These are phyloP conservation scores for Hemichromis elongatus DNA, from an alignment of 2,113 vertebrate genomes.

Conservation along the genomic window DNA sequence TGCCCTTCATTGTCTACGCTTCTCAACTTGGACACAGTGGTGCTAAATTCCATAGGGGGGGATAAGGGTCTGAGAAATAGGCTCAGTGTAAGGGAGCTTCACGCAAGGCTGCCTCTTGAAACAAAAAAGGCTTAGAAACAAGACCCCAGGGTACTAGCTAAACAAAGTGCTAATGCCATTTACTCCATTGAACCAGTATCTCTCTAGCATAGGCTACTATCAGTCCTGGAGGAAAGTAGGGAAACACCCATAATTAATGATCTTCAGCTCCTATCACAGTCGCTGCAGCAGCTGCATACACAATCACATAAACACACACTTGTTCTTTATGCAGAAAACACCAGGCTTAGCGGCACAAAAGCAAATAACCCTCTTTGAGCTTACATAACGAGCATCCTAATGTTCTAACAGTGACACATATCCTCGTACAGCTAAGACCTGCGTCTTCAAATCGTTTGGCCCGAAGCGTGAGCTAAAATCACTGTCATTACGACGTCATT, in stretches of 20 bases:
- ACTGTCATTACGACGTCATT: conserved; percentile 29
- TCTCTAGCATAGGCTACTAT: conserved; percentile 28
- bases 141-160: conserved; percentile 44
- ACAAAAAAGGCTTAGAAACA: conserved; percentile 59
- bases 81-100: conserved; percentile 36
- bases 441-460: conserved; percentile 17
- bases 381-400: conserved; percentile 33
- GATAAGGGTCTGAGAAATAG: conserved; percentile 42
- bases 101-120: conserved; percentile 58
- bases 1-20: background rate
- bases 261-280: conserved; percentile 24
- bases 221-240: conserved; percentile 47
- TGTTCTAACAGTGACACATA: conserved; percentile 19
- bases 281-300: background rate
- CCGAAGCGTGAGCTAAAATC: conserved; percentile 16
- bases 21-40: conserved; percentile 22
- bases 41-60: conserved; percentile 34
- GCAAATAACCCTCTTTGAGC: conserved; percentile 47
- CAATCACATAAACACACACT: background rate
- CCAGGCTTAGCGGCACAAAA: conserved; percentile 32
- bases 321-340: conserved; percentile 13
- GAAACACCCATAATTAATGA: conserved; percentile 58
- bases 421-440: background rate
- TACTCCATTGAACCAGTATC: conserved; percentile 56
- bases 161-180: conserved; percentile 60